phyloP scores from a whole-genome alignment of 2,797 vertebrate species.

The Loris lydekkerianus region DNA sequence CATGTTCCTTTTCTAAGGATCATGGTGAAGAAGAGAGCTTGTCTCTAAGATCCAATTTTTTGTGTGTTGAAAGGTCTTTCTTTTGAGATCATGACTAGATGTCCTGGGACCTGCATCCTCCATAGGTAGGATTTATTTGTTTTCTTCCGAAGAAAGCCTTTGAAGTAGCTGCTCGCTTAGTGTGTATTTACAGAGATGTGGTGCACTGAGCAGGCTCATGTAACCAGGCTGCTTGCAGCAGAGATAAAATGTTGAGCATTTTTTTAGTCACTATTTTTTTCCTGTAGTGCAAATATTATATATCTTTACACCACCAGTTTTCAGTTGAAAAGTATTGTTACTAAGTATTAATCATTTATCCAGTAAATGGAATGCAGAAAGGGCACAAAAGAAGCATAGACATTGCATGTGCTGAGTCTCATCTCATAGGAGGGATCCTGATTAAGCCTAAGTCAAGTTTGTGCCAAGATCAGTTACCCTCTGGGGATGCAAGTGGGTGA shows the following conservation, averaged over 20 bases:
- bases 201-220: neutral
- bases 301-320: neutral
- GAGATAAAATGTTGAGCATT: neutral
- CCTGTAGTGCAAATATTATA: neutral
- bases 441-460: neutral
- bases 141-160: slow-evolving; percentile 10
- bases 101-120: slow-evolving; percentile 47
- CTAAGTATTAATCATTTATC: neutral
- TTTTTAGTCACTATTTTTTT: neutral
- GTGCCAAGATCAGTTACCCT: neutral
- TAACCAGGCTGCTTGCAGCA: neutral
- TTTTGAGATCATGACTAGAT: slow-evolving; percentile 69
- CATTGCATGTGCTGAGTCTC: neutral
- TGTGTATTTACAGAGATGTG: neutral
- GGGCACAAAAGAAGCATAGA: neutral
- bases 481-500: neutral
- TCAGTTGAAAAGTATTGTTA: slow-evolving; percentile 24
- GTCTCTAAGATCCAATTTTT: slow-evolving; percentile 74
- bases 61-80: slow-evolving; percentile 63
- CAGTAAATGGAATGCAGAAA: neutral
- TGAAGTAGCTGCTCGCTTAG: neutral
- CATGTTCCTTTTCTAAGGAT: slow-evolving; percentile 53
- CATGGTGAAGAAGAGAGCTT: slow-evolving; percentile 67
- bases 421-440: neutral
- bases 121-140: slow-evolving; percentile 43